phyloP scores from a whole-genome alignment of 2,113 vertebrate species.

The Hippocampus zosterae region DNA sequence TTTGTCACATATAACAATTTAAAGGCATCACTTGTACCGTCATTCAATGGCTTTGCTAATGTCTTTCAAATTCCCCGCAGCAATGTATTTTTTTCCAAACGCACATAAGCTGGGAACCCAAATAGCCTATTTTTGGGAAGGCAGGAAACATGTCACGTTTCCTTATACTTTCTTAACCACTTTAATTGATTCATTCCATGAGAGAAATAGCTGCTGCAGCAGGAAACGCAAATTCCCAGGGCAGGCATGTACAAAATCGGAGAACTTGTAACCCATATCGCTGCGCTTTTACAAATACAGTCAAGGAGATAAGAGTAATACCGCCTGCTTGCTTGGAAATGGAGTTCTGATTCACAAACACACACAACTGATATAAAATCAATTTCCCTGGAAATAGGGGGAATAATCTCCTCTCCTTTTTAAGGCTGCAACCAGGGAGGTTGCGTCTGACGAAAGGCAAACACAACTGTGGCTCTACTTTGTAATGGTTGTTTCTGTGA shows the following conservation, averaged over 20 bases:
- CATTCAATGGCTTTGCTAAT: conserved; percentile 24
- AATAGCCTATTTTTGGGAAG: conserved; percentile 28
- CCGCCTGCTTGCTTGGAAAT: conserved; percentile 61
- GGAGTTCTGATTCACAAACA: conserved; percentile 61
- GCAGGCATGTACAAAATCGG: conserved; percentile 52
- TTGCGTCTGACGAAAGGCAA: conserved; percentile 36
- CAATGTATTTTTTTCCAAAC: conserved; percentile 27
- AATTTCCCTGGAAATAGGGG: conserved; percentile 61
- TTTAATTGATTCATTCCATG: conserved; percentile 61
- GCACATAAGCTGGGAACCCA: conserved; percentile 23
- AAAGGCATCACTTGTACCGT: conserved; percentile 15
- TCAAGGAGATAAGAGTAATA: conserved; percentile 64
- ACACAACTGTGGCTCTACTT: conserved; percentile 38
- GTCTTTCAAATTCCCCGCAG: conserved; percentile 15
- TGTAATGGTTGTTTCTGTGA: conserved; percentile 11
- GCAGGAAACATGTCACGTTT: conserved; percentile 26
- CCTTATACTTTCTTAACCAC: conserved; percentile 31
- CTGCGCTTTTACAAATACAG: conserved; percentile 60
- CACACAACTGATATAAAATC: conserved; percentile 65
- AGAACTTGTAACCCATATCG: conserved; percentile 57
- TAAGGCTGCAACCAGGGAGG: conserved; percentile 36
- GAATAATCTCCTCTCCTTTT: conserved; percentile 53
- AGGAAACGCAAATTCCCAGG: conserved; percentile 40
- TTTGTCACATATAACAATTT: conserved; percentile 16
- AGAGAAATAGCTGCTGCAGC: conserved; percentile 37